Conservation (phyloP, 2,888 invertebrate genomes). For the Frankliniella intonsa region DNA sequence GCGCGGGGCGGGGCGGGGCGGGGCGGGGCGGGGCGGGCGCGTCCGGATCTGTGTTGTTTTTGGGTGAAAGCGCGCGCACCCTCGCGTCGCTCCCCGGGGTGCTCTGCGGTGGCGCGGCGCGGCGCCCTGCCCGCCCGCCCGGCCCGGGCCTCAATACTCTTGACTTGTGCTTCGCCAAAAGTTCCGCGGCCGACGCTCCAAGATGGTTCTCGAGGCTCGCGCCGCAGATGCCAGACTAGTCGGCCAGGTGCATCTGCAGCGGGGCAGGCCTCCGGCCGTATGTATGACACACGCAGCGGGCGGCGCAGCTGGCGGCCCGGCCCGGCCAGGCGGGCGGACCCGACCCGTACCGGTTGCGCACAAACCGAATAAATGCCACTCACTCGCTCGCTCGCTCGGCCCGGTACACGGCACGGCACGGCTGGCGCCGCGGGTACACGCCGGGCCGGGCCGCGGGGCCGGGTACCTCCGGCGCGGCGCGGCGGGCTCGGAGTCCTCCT, state of each 20-base stretch:
- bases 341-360: neutral
- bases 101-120: too few species aligned
- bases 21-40: neutral
- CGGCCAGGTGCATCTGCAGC: neutral
- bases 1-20: neutral
- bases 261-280: neutral
- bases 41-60: neutral
- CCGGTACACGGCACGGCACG: neutral
- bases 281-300: too few species aligned
- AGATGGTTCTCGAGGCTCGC: too few species aligned
- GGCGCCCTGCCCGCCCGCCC: too few species aligned
- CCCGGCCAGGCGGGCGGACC: neutral
- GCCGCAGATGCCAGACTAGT: neutral
- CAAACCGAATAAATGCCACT: neutral
- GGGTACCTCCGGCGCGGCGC: neutral
- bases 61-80: neutral
- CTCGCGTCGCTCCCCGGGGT: neutral
- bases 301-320: neutral
- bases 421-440: neutral
- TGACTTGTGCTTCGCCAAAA: too few species aligned
- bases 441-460: neutral
- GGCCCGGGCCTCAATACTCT: too few species aligned
- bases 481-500: neutral
- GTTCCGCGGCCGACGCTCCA: too few species aligned
- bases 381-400: neutral